Evolutionary conservation across 1,140 invertebrate species (phyloP).

Genomic region (Dendroctonus valens): DNA sequence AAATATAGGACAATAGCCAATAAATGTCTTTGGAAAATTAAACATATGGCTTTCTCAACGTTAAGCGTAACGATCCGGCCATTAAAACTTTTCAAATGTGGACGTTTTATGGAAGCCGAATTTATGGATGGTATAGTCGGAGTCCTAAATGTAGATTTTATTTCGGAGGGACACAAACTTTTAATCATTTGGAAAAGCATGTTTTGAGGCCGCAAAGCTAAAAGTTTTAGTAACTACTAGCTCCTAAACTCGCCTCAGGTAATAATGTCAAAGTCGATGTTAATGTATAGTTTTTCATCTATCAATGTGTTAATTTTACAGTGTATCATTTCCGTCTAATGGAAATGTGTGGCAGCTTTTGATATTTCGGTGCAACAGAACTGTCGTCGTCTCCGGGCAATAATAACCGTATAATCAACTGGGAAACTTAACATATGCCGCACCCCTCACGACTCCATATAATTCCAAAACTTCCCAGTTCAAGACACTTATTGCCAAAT

Average conservation of each 20-base stretch:
- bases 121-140: conserved; percentile 11
- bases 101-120: conserved; percentile 18
- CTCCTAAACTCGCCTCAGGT: neutral
- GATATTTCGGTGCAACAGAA: too few relatives aligned
- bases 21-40: conserved; percentile 15
- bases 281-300: too few relatives aligned
- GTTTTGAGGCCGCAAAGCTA: conserved; percentile 5
- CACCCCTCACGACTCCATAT: too few relatives aligned
- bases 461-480: too few relatives aligned
- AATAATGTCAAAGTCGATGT: conserved; percentile 1
- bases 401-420: too few relatives aligned
- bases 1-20: too few relatives aligned
- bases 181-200: conserved; percentile 14
- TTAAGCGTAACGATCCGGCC: conserved; percentile 13
- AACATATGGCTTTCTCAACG: conserved; percentile 15
- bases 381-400: too few relatives aligned
- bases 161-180: conserved; percentile 19
- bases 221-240: conserved; percentile 11
- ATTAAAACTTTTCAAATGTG: conserved; percentile 21
- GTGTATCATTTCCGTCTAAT: too few relatives aligned
- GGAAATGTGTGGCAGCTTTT: too few relatives aligned
- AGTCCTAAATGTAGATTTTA: conserved; percentile 20
- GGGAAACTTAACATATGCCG: too few relatives aligned
- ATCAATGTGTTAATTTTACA: too few relatives aligned
- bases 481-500: too few relatives aligned